phyloP scores from a whole-genome alignment of 1,140 invertebrate genomes.

The Oncopeltus fasciatus region DNA sequence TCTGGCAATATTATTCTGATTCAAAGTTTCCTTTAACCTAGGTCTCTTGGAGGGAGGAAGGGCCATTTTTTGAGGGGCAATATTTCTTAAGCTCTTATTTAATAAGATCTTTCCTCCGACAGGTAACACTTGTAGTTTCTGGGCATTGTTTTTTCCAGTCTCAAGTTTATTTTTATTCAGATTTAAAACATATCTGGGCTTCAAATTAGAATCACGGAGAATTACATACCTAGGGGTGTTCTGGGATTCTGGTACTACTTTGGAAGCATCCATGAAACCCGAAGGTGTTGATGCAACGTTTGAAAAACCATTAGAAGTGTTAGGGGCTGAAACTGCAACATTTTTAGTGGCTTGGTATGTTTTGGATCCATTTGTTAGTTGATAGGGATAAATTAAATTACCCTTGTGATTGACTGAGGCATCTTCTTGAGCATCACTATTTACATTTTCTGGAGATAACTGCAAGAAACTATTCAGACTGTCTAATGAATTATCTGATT shows the following conservation, averaged over 20 bases:
- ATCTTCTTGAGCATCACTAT: not conserved
- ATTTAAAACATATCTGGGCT: not conserved
- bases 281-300: too few relatives aligned
- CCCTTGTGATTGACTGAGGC: not conserved
- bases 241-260: too few relatives aligned
- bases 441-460: not conserved
- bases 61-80: not conserved
- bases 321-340: not conserved
- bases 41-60: not conserved
- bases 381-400: not conserved
- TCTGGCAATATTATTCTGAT: not conserved
- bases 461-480: not conserved
- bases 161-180: not conserved
- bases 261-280: too few relatives aligned
- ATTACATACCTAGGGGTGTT: too few relatives aligned
- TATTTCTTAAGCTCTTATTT: not conserved
- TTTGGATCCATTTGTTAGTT: not conserved
- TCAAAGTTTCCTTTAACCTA: not conserved
- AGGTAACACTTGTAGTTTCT: not conserved
- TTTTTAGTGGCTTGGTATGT: not conserved
- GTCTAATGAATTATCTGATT: not conserved
- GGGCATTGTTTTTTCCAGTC: not conserved
- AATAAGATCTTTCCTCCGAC: not conserved
- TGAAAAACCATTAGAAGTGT: not conserved
- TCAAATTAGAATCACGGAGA: not conserved